Conservation (phyloP, 2,797 vertebrate species). For the Parauchenoglanis ngamensis region DNA sequence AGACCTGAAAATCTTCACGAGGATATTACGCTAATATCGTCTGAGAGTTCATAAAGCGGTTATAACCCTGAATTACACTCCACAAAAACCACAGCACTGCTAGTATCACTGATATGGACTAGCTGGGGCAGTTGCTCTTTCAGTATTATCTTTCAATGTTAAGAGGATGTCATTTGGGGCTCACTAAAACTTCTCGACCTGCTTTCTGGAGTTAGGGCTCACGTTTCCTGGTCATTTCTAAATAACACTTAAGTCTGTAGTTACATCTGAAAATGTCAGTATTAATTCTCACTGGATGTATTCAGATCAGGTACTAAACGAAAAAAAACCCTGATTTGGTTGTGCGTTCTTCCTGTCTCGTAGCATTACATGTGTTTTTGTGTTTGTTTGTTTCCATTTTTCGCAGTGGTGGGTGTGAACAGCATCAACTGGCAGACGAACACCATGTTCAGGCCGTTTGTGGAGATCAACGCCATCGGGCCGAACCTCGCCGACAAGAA, state of each 20-base stretch:
- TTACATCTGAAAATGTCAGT: too few relatives aligned
- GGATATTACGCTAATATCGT: not conserved
- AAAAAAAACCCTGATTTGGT: not conserved
- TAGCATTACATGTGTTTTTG: not conserved
- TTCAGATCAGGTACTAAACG: not conserved
- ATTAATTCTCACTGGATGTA: too few relatives aligned
- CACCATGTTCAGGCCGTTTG: constrained; percentile 97
- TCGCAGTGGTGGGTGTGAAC: constrained; percentile 87
- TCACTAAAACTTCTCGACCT: not conserved
- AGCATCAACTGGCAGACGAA: constrained; percentile 94
- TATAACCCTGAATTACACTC: not conserved
- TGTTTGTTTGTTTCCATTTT: too few relatives aligned
- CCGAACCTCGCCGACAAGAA: constrained; percentile 93
- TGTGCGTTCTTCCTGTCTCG: not conserved
- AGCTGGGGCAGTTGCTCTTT: not conserved
- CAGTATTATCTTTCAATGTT: not conserved
- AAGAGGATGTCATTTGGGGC: not conserved
- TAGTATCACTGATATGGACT: not conserved
- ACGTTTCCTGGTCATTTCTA: not conserved
- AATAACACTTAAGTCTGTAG: not conserved
- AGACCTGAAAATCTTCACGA: not conserved
- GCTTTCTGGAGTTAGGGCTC: not conserved
- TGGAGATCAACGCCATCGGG: constrained; percentile 91
- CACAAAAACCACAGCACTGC: not conserved
- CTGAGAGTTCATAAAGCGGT: not conserved